phyloP scores from a whole-genome alignment of 2,888 invertebrate species.

The Cryptocheilus praepositus region DNA sequence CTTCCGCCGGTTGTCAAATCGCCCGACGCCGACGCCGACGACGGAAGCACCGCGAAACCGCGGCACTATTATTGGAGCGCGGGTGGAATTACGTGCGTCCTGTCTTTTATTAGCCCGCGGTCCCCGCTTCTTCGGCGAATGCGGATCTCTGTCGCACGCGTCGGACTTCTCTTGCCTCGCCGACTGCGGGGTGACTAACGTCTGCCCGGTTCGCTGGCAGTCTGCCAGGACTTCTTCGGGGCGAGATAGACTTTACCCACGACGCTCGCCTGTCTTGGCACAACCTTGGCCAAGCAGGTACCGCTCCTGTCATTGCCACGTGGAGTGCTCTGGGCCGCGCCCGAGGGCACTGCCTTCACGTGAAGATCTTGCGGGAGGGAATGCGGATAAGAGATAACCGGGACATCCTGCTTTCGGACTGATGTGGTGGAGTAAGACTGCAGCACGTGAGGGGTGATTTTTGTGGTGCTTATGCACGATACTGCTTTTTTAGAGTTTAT shows the following conservation, averaged over 20 bases:
- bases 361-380: not conserved
- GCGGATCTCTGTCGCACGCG: not conserved
- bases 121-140: conserved; percentile 30
- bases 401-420: not conserved
- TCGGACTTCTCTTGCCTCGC: not conserved
- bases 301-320: conserved; percentile 55
- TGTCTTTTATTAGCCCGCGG: conserved; percentile 57
- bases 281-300: conserved; percentile 58
- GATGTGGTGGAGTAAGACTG: too few species aligned
- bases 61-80: conserved; percentile 57
- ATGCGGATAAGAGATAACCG: not conserved
- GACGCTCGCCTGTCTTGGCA: conserved; percentile 39
- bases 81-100: conserved; percentile 60
- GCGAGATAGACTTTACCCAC: conserved; percentile 46
- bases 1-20: too few species aligned
- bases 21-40: conserved; percentile 30
- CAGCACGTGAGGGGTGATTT: too few species aligned
- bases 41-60: conserved; percentile 52
- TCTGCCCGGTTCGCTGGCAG: conserved; percentile 43
- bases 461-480: too few species aligned
- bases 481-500: too few species aligned
- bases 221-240: conserved; percentile 40
- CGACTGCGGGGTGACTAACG: conserved; percentile 48
- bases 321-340: conserved; percentile 31
- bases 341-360: conserved; percentile 31